These are phyloP conservation scores for Orchestia grillus DNA, from an alignment of 1,140 invertebrate genomes.

Conservation along the genomic window DNA sequence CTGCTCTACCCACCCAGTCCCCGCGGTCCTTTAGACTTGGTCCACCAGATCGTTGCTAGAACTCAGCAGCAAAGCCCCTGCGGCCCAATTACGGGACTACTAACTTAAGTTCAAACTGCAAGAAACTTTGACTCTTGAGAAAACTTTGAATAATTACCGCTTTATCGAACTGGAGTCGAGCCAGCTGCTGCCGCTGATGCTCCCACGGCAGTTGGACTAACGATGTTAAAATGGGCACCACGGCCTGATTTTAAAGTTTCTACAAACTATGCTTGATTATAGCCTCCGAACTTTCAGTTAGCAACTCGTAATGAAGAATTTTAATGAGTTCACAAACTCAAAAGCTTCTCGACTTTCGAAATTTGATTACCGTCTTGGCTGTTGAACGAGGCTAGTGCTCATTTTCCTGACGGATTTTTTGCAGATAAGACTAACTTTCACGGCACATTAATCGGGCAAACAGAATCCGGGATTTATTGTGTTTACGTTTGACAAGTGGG, in stretches of 20 bases:
- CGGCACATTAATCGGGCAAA: too few species aligned
- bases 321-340: not conserved
- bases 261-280: not conserved
- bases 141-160: conserved; percentile 48
- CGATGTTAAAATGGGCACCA: not conserved
- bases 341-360: not conserved
- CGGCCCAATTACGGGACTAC: conserved; percentile 19
- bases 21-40: not conserved
- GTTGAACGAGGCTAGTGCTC: not conserved
- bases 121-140: conserved; percentile 23
- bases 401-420: too few species aligned
- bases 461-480: too few species aligned
- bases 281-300: not conserved
- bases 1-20: too few species aligned
- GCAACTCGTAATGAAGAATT: conserved; percentile 8
- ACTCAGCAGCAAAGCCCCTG: not conserved
- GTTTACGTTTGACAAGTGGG: too few species aligned
- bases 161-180: not conserved
- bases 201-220: not conserved
- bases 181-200: not conserved
- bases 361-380: not conserved
- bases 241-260: not conserved
- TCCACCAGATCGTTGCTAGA: not conserved
- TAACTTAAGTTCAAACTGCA: conserved; percentile 33
- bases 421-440: too few species aligned